Conservation (phyloP, 2,797 vertebrate genomes). For the Acanthurus leucopareius region DNA sequence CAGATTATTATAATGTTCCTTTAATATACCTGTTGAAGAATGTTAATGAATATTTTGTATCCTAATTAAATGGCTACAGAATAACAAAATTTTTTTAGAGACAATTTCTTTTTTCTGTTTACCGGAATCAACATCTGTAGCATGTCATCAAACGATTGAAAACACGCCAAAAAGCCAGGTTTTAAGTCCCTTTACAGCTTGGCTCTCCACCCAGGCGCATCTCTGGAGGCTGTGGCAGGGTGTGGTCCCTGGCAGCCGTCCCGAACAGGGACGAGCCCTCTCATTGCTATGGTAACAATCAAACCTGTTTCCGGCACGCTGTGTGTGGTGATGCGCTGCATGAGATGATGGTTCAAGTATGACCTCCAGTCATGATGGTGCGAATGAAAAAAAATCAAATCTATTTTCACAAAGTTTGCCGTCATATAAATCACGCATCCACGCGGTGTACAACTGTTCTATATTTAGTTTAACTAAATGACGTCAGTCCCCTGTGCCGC, state of each 20-base stretch:
- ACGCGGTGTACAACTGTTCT: slow-evolving; percentile 12
- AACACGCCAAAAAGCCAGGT: neutral
- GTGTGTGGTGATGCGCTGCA: slow-evolving; percentile 48
- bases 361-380: slow-evolving; percentile 48
- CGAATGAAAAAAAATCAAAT: slow-evolving; percentile 40
- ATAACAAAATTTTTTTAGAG: neutral
- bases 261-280: slow-evolving; percentile 69
- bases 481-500: slow-evolving; percentile 59
- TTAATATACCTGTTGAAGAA: neutral
- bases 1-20: neutral
- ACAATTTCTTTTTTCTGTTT: no score
- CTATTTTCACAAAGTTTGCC: slow-evolving; percentile 47
- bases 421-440: neutral
- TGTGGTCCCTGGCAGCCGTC: slow-evolving; percentile 80
- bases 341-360: slow-evolving; percentile 35
- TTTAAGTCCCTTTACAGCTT: slow-evolving; percentile 2
- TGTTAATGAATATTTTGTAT: neutral
- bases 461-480: slow-evolving; percentile 59
- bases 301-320: slow-evolving; percentile 69
- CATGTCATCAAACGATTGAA: neutral
- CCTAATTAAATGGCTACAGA: neutral
- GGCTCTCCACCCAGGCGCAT: slow-evolving; percentile 33
- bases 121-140: no score
- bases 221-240: slow-evolving; percentile 64
- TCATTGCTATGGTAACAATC: slow-evolving; percentile 71